Base-by-base conservation (phyloP, 2,797 vertebrate species). In the Hozukius guyotensis region DNA sequence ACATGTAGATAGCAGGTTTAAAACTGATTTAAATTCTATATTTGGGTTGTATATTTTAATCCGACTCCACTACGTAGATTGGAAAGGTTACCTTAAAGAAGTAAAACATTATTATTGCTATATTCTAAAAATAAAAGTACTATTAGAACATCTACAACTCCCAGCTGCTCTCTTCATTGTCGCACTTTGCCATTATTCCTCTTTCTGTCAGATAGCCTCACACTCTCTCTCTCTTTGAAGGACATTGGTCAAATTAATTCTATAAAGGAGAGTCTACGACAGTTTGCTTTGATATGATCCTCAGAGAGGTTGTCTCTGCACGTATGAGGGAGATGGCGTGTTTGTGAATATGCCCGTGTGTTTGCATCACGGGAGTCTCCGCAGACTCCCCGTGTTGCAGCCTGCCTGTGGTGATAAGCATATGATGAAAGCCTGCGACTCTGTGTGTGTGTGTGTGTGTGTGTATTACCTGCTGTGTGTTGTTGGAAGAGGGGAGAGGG, bases 401-500 rank as follows among this genome's bases (percentile, higher is more conserved):
- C 67, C 89, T 89, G 89, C 80, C 82, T 65, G 80, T 32, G 49
- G 86, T 83, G 92, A 92, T 91, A 89, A 93, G 89, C 82, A 65
- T 62, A 85, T 77, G 89, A 91, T 87, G 87, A 91, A 85, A 89
- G 89, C 42, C 62, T 68, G 29, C 34, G 61, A 9, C 31, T 25
- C 59, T 46, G 3, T 46, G 14, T 46, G 14, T 46, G 42, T 16
- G 38, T 42, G 31, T 31, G 31, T 32, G 31, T 32, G 31, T 32
- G 31, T 32, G 31, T 32, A 46, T 66, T 92, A 94, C 94, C 94
- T 94, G 92, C 83, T 94, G 94, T 87, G 94, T 70, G 86, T 62
- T 92, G 85, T 77, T 90, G 77, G 95, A 93, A 55, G 96, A 95
- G 60, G 98, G 97, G 76, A 99, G 95, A 77, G 98, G 97, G 92